These are phyloP conservation scores for Polymixis flavicincta DNA, from an alignment of 2,888 invertebrate species.

Conservation along the genomic window DNA sequence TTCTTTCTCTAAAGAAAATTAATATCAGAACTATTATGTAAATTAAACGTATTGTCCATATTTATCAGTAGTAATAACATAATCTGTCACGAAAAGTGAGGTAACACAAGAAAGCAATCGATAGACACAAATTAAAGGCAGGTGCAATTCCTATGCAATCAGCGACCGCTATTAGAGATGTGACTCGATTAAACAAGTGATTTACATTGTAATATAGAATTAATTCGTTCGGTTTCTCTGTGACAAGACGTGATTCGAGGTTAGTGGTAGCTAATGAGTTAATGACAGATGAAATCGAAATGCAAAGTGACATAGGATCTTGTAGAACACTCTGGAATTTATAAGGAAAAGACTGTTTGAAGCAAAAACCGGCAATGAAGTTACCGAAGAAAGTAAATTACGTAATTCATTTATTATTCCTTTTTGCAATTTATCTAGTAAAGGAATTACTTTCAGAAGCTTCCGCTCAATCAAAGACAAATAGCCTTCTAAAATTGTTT, in stretches of 20 bases:
- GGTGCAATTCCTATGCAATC: constrained; percentile 64
- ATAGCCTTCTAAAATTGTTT: constrained; percentile 22
- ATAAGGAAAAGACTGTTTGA: background rate
- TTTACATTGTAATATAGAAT: constrained; percentile 46
- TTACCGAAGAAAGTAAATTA: constrained; percentile 12
- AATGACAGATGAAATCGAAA: constrained; percentile 11
- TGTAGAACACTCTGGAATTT: background rate
- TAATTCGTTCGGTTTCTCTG: constrained; percentile 27
- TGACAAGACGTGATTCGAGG: constrained; percentile 6
- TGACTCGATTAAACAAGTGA: constrained; percentile 63
- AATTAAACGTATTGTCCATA: constrained; percentile 19
- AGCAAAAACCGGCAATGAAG: background rate
- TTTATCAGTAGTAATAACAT: constrained; percentile 19
- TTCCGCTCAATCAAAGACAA: constrained; percentile 1
- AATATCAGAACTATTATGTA: constrained; percentile 9
- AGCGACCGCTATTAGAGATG: constrained; percentile 62
- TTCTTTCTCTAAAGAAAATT: constrained; percentile 21
- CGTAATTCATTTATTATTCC: background rate
- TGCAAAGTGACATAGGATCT: constrained; percentile 10
- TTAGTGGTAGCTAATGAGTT: background rate
- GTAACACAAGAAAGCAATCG: constrained; percentile 79
- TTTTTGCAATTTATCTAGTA: constrained; percentile 14
- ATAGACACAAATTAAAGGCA: constrained; percentile 65
- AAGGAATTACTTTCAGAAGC: constrained; percentile 27
- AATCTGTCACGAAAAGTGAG: constrained; percentile 44